Base-by-base conservation (phyloP, 2,888 invertebrate genomes). In the Orthosia incerta region DNA sequence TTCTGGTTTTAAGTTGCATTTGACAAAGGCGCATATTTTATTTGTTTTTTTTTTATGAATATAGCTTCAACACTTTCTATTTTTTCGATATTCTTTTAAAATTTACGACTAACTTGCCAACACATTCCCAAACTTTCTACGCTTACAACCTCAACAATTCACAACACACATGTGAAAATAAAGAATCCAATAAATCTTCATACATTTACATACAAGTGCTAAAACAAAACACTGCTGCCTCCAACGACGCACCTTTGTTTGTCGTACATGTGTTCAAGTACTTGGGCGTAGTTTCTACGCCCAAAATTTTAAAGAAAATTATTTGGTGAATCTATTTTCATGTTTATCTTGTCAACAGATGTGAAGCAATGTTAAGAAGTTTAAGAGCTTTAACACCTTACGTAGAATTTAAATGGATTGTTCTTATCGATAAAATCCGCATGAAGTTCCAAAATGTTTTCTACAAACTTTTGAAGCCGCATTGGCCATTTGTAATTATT, bases 161-260 rank as follows among this genome's bases (percentile, higher is more conserved):
- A 69, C 26, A 64, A 63, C 59, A 26, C 61, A 62, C 57, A 45
- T 59, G 66, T 74, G 69, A 80, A 67, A 83, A 76, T 71, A 71
- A 71, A 65, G 51, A 69, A 69, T 48, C 11, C 18, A 63, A 76
- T 66, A 73, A 69, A 50, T 48, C n/a, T 46, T 53, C 23, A 13
- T 70, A 71, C 53, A 66, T 83, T 83, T 72, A 73, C 81, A 71
- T 51, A 50, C 18, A 72, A n/a, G 63, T 65, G 82, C 67, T 78
- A 83, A 83, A 82, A 82, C 31, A 69, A n/a, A 57, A 56, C 63
- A 20, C 50, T 61, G 11, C 53, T 62, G 65, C 50, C 26, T 56
- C 64, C 15, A 61, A 51, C 55, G 50, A 20, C 48, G 4, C 65
- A 45, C 75, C 82, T 81, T 79, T 75, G 51, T 78, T 67, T 80